Evolutionary conservation across 2,888 invertebrate genomes (phyloP).

Genomic region (Nomada fabriciana): DNA sequence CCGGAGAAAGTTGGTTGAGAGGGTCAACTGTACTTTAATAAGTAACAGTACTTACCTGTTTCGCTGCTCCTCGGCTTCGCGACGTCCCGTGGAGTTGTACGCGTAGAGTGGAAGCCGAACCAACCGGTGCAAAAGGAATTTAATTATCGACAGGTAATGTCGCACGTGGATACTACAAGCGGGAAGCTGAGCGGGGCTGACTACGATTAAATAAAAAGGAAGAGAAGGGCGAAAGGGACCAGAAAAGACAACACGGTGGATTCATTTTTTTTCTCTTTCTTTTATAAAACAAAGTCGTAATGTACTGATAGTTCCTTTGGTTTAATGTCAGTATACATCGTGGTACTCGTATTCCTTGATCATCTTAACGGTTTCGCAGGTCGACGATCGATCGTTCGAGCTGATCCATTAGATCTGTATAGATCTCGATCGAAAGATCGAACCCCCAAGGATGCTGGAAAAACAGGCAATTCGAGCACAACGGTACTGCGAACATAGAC

Average conservation of each 20-base stretch:
- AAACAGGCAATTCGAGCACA: conserved; percentile 66
- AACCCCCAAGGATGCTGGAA: conserved; percentile 29
- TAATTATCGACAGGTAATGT: background rate
- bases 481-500: conserved; percentile 56
- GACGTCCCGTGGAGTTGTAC: no score
- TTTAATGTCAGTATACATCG: conserved; percentile 79
- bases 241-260: conserved; percentile 53
- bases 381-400: conserved; percentile 43
- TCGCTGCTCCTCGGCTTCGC: no score
- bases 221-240: background rate
- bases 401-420: background rate
- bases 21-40: background rate
- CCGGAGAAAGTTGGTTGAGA: background rate
- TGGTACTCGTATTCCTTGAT: conserved; percentile 74
- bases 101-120: background rate
- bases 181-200: no score
- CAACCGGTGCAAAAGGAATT: background rate
- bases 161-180: background rate
- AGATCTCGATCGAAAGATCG: conserved; percentile 43
- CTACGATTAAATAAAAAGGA: background rate
- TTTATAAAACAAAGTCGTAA: conserved; percentile 82
- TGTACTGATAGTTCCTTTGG: conserved; percentile 76
- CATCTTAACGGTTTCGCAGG: conserved; percentile 51
- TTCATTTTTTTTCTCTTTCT: conserved; percentile 71
- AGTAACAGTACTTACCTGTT: conserved; percentile 15